Conservation (phyloP, 2,797 vertebrate genomes). For the Tympanoctomys barrerae region DNA sequence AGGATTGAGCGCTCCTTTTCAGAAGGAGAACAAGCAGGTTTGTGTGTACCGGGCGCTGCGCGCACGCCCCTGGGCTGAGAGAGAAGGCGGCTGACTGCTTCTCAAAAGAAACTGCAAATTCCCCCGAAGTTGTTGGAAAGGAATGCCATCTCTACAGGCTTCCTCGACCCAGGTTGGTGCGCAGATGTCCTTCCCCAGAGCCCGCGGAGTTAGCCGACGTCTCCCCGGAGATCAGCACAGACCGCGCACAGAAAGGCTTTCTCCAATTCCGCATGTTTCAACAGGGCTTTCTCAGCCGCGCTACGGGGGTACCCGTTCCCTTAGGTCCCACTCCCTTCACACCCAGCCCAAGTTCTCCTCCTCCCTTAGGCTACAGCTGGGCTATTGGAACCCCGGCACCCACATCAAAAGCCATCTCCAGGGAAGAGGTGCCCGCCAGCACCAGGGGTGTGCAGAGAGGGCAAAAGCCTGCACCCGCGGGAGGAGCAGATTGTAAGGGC, state of each 20-base stretch:
- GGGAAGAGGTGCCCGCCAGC: not conserved
- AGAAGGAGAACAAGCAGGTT: not conserved
- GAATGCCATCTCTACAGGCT: not conserved
- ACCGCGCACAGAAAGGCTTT: not conserved
- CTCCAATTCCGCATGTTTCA: not conserved
- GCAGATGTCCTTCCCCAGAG: not conserved
- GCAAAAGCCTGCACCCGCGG: not conserved
- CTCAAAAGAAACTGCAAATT: not conserved
- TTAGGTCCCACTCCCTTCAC: not conserved
- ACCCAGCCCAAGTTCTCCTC: conserved; percentile 27
- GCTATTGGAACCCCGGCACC: not conserved
- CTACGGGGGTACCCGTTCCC: not conserved
- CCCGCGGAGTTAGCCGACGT: not conserved
- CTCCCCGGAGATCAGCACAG: not conserved
- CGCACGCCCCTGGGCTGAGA: not conserved
- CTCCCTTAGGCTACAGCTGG: not conserved
- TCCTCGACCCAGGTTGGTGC: not conserved
- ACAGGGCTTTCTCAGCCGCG: not conserved
- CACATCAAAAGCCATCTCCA: not conserved
- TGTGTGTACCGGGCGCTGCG: not conserved
- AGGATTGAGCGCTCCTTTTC: not conserved
- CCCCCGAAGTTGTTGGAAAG: conserved; percentile 49
- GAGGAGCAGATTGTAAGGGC: not conserved
- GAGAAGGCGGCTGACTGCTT: not conserved
- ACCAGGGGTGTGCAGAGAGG: not conserved